These are phyloP conservation scores for Bruchidius siliquastri DNA, from an alignment of 2,888 invertebrate genomes.

Conservation along the genomic window DNA sequence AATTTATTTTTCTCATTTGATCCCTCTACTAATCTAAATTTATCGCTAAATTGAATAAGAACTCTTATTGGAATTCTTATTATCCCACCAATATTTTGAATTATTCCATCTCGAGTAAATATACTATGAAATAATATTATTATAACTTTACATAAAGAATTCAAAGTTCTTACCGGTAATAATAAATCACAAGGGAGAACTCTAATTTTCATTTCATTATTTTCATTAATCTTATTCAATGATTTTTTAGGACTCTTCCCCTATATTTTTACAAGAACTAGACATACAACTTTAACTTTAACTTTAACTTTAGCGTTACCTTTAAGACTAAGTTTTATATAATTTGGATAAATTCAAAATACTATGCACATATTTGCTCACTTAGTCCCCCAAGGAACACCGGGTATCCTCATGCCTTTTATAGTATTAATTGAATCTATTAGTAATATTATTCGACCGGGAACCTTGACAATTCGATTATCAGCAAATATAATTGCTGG, in stretches of 20 bases:
- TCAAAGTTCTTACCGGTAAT: conserved; percentile 52
- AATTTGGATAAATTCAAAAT: conserved; percentile 61
- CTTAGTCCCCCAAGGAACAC: conserved; percentile 65
- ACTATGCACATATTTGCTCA: conserved; percentile 62
- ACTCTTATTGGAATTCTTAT: conserved; percentile 51
- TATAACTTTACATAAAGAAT: conserved; percentile 52
- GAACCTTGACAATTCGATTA: conserved; percentile 65
- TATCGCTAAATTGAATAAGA: conserved; percentile 60
- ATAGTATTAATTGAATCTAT: conserved; percentile 72
- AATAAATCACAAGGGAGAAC: conserved; percentile 43
- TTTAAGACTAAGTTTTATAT: conserved; percentile 62
- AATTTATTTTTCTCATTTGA: conserved; percentile 67
- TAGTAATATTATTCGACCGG: conserved; percentile 58
- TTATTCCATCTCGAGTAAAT: conserved; percentile 52
- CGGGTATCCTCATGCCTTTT: conserved; percentile 61
- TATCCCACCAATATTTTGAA: conserved; percentile 53
- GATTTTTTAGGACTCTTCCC: conserved; percentile 67
- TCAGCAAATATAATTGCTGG: conserved; percentile 76
- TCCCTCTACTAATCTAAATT: conserved; percentile 52
- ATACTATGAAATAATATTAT: conserved; percentile 51
- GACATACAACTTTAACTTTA: conserved; percentile 57
- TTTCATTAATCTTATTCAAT: conserved; percentile 59
- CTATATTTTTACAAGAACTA: conserved; percentile 66
- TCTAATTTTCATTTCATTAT: conserved; percentile 45
- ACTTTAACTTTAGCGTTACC: conserved; percentile 57